Evolutionary conservation across 2,888 invertebrate genomes (phyloP).

Genomic region (Chaitophorus viminalis): DNA sequence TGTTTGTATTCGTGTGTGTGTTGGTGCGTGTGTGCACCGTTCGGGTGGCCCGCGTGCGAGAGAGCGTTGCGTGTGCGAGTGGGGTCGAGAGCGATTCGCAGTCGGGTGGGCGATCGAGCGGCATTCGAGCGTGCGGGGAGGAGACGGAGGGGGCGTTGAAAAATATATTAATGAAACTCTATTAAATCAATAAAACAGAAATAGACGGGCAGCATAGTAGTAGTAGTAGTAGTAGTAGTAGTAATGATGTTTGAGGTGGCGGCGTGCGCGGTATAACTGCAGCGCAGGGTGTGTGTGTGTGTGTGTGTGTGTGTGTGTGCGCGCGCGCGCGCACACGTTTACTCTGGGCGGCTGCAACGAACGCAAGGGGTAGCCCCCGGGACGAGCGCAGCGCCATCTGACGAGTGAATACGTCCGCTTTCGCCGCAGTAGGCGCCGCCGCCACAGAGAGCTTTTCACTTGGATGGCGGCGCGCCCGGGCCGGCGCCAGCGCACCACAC

Average conservation of each 20-base stretch:
- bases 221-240: not conserved
- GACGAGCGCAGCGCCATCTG: not conserved
- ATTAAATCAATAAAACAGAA: slow-evolving; percentile 61
- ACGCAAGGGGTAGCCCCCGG: not conserved
- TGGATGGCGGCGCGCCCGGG: not conserved
- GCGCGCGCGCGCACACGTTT: too few relatives aligned
- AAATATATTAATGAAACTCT: slow-evolving; percentile 60
- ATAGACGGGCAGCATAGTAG: slow-evolving; percentile 22
- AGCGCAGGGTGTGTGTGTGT: not conserved
- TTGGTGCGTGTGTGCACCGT: too few relatives aligned
- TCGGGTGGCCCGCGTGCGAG: too few relatives aligned
- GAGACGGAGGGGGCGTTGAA: slow-evolving; percentile 21
- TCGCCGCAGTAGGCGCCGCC: not conserved
- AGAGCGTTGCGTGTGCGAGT: not conserved
- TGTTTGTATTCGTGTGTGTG: not conserved
- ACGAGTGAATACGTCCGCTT: not conserved
- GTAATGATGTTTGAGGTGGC: too few relatives aligned
- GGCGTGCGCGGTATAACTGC: not conserved
- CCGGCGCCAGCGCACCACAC: not conserved
- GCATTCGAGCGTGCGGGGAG: not conserved
- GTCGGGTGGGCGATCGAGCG: not conserved
- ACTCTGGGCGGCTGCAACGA: too few relatives aligned
- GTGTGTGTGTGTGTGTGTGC: too few relatives aligned
- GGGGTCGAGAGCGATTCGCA: not conserved
- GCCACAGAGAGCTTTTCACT: not conserved